Percentiles rank a stretch among this genome's conserved stretches.
Evolutionary conservation across 2,888 invertebrate species (phyloP).

Genomic region (Nomada fucata): DNA sequence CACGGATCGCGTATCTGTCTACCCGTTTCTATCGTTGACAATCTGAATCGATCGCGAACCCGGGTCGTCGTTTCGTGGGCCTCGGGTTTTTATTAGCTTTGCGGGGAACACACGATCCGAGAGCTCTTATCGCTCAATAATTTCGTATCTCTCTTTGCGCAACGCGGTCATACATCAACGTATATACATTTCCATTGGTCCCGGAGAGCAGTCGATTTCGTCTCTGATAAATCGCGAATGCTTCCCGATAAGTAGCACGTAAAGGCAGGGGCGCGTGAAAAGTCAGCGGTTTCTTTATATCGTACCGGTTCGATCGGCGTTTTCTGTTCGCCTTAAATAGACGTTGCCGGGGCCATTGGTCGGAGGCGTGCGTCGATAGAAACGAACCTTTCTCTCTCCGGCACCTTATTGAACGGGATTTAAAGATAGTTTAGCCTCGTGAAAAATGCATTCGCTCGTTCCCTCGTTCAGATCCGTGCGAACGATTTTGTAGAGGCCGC

Average conservation of each 20-base stretch:
- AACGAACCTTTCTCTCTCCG: conserved; percentile 57
- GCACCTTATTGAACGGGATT: conserved; percentile 65
- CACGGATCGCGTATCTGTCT: not conserved
- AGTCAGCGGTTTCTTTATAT: conserved; percentile 2
- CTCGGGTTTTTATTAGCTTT: not conserved
- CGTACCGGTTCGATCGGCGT: conserved; percentile 28
- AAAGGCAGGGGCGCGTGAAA: not conserved
- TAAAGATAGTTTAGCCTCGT: conserved; percentile 67
- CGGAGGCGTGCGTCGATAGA: conserved; percentile 55
- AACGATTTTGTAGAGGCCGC: conserved; percentile 14
- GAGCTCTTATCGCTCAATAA: not conserved
- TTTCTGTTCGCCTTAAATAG: conserved; percentile 64
- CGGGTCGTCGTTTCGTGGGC: not conserved
- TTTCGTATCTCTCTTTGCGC: not conserved
- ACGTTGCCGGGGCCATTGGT: conserved; percentile 61
- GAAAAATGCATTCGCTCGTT: conserved; percentile 57
- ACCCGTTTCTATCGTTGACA: no score
- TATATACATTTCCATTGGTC: not conserved
- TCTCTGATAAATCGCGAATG: conserved; percentile 16
- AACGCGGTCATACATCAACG: not conserved
- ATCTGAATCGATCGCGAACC: not conserved
- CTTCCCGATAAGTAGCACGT: not conserved
- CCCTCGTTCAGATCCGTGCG: conserved; percentile 21
- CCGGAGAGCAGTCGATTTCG: not conserved
- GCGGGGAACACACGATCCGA: no score